Conservation (phyloP, 2,797 vertebrate genomes). For the Spondyliosoma cantharus region DNA sequence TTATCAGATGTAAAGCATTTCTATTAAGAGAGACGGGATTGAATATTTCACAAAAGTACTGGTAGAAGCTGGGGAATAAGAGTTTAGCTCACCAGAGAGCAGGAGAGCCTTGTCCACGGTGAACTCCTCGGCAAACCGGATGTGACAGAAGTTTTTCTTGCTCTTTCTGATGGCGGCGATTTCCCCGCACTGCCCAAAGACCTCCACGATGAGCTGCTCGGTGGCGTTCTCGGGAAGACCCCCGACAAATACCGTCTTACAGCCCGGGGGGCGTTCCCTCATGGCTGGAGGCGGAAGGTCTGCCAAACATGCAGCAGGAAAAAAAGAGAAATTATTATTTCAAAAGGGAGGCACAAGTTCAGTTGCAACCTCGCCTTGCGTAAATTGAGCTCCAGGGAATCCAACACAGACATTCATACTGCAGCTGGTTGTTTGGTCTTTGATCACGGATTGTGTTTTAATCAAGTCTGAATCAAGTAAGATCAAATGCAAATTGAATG, state of each 20-base stretch:
- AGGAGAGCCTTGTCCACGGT: constrained; percentile 91
- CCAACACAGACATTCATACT: no score
- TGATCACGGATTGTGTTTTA: no score
- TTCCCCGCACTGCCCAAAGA: constrained; percentile 90
- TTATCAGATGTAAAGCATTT: not conserved
- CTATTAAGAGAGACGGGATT: not conserved
- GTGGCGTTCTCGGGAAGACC: constrained; percentile 89
- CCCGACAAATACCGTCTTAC: constrained; percentile 92
- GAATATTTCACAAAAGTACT: not conserved
- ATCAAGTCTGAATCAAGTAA: not conserved
- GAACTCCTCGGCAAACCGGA: constrained; percentile 90
- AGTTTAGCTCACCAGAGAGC: constrained; percentile 84
- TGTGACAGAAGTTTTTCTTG: constrained; percentile 92
- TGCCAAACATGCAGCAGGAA: constrained; percentile 31
- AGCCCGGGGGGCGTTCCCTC: constrained; percentile 89
- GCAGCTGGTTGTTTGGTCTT: no score
- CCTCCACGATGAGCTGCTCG: constrained; percentile 89
- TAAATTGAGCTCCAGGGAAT: not conserved
- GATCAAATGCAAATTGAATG: not conserved
- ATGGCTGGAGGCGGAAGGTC: constrained; percentile 87
- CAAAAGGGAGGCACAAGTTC: not conserved
- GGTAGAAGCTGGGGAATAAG: not conserved
- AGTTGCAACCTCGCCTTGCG: not conserved
- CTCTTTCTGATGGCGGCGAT: constrained; percentile 91
- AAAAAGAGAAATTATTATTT: constrained; percentile 20